Evolutionary conservation across 2,888 invertebrate species (phyloP).

Genomic region (Germaria angustata): DNA sequence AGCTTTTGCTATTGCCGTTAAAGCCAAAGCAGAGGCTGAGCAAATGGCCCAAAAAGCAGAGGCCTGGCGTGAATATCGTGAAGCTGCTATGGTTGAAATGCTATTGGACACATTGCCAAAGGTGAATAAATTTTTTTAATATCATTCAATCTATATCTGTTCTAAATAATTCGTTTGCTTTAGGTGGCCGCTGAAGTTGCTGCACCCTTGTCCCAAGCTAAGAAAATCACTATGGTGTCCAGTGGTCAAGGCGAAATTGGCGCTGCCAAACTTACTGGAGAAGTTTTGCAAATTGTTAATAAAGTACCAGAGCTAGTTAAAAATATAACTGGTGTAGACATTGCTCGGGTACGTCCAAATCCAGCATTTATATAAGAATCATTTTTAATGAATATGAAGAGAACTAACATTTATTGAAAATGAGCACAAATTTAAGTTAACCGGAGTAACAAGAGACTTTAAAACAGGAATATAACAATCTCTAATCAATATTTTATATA

Average conservation of each 20-base stretch:
- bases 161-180: not conserved
- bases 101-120: slow-evolving; percentile 96
- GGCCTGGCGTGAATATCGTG: slow-evolving; percentile 97
- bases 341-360: slow-evolving; percentile 87
- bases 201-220: slow-evolving; percentile 95
- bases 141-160: not conserved
- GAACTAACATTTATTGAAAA: slow-evolving; percentile 16
- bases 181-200: slow-evolving; percentile 98
- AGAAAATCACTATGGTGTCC: slow-evolving; percentile 98
- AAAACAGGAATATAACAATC: slow-evolving; percentile 70
- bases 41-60: slow-evolving; percentile 98
- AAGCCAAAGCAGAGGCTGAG: slow-evolving; percentile 97
- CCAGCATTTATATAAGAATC: slow-evolving; percentile 79
- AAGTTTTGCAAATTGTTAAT: slow-evolving; percentile 95
- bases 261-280: slow-evolving; percentile 95
- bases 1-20: slow-evolving; percentile 95
- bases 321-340: slow-evolving; percentile 95
- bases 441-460: slow-evolving; percentile 75
- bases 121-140: slow-evolving; percentile 81
- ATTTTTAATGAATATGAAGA: slow-evolving; percentile 10
- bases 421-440: slow-evolving; percentile 54
- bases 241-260: slow-evolving; percentile 95
- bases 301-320: slow-evolving; percentile 95
- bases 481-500: slow-evolving; percentile 22
- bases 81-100: slow-evolving; percentile 98